A percentile compares a stretch with the other conserved stretches of the same genome.
These are phyloP conservation scores for Epizoanthus rinbou DNA, from an alignment of 92 coral and sea anemone species.

Conservation along the genomic window DNA sequence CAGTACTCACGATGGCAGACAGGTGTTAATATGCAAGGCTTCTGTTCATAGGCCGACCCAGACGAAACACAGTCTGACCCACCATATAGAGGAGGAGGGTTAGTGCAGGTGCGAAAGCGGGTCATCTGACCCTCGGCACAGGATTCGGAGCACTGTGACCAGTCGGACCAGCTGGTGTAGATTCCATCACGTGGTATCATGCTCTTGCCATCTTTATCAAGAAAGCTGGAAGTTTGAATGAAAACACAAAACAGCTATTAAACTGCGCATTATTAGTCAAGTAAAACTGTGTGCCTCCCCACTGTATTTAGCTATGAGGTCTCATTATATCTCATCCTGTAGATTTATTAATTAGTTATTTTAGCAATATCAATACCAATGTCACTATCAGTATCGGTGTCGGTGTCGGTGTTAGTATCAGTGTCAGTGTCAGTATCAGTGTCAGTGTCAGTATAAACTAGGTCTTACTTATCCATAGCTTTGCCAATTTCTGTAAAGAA, in stretches of 20 bases:
- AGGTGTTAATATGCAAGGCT: conserved; percentile 17
- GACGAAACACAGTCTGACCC: conserved; percentile 26
- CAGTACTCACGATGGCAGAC: conserved; percentile 4
- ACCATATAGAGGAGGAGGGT: conserved; percentile 32
- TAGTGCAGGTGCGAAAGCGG: conserved; percentile 30
- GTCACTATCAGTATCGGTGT: too few species aligned
- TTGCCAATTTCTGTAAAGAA: too few species aligned
- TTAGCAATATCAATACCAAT: too few species aligned
- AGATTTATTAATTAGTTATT: too few species aligned
- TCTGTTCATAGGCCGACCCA: conserved; percentile 27
- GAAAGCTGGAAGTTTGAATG: not conserved
- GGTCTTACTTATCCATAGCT: too few species aligned
- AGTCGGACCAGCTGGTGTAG: conserved; percentile 36
- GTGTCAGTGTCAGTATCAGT: too few species aligned
- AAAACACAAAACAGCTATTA: not conserved
- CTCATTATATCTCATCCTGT: not conserved
- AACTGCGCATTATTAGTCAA: not conserved
- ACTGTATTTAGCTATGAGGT: too few species aligned
- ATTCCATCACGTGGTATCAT: conserved; percentile 31
- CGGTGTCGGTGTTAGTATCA: too few species aligned
- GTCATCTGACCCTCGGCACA: conserved; percentile 24
- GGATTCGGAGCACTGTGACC: conserved; percentile 29
- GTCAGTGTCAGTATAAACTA: too few species aligned
- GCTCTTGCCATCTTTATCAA: conserved; percentile 10
- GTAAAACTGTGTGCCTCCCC: not conserved